phyloP scores from a whole-genome alignment of 2,797 vertebrate species.

The Paratrypauchen microcephalus region DNA sequence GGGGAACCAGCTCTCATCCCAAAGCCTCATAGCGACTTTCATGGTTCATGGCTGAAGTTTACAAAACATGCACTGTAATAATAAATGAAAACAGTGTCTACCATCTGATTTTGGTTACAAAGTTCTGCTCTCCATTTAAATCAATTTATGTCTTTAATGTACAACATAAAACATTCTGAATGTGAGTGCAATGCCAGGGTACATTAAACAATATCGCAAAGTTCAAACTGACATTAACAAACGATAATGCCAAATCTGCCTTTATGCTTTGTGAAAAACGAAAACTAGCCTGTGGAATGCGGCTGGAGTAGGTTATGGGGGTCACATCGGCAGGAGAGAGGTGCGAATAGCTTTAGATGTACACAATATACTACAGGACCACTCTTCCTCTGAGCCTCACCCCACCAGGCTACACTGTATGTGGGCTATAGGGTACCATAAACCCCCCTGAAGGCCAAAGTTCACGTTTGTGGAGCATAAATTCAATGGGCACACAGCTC shows the following conservation, averaged over 20 bases:
- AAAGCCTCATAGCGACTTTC: too few species aligned
- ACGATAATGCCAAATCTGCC: not conserved
- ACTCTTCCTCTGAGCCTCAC: conserved; percentile 65
- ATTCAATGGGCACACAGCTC: conserved; percentile 64
- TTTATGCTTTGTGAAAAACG: not conserved
- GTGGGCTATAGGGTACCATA: conserved; percentile 73
- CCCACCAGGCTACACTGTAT: conserved; percentile 72
- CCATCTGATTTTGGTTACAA: too few species aligned
- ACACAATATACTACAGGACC: conserved; percentile 60
- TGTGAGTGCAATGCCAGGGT: not conserved
- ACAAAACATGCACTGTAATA: too few species aligned
- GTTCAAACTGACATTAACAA: not conserved
- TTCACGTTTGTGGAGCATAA: conserved; percentile 81
- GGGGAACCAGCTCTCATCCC: too few species aligned
- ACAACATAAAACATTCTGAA: not conserved
- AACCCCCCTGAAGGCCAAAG: conserved; percentile 74
- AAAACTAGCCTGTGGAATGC: conserved; percentile 35
- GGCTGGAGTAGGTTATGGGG: conserved; percentile 13
- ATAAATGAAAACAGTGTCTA: too few species aligned
- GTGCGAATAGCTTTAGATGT: conserved; percentile 29
- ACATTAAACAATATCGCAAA: not conserved
- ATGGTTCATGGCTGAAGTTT: too few species aligned
- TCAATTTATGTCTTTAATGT: too few species aligned
- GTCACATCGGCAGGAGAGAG: conserved; percentile 10
- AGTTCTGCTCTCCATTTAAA: too few species aligned